Percentiles rank a stretch among this genome's conserved stretches.
Conservation (phyloP, 1,140 invertebrate species). For the Hydropsyche tenuis region DNA sequence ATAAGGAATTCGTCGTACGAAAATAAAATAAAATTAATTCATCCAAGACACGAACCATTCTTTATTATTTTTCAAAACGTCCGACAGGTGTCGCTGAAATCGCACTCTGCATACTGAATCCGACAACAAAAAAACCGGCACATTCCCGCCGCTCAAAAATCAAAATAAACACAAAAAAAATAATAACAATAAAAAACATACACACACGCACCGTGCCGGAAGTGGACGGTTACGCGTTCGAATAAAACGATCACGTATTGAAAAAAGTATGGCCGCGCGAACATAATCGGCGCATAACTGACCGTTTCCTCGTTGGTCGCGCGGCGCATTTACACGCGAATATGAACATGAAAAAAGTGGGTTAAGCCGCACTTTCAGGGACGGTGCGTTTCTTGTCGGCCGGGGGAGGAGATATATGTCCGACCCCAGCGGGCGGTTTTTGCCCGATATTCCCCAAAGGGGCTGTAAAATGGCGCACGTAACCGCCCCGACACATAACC, state of each 20-base stretch:
- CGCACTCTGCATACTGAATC: background rate
- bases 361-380: too few relatives aligned
- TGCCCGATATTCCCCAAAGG: background rate
- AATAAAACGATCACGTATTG: too few relatives aligned
- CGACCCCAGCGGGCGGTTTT: background rate
- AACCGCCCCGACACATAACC: background rate
- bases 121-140: too few relatives aligned
- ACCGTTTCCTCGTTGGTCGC: slow-evolving; percentile 12
- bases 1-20: too few relatives aligned
- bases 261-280: too few relatives aligned
- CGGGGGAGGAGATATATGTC: too few relatives aligned
- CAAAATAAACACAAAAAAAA: too few relatives aligned
- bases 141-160: too few relatives aligned
- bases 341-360: slow-evolving; percentile 2
- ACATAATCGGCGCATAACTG: background rate
- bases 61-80: background rate
- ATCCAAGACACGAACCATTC: background rate
- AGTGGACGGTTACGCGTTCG: slow-evolving; percentile 7
- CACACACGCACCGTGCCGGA: background rate
- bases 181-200: too few relatives aligned
- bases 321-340: background rate
- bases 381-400: too few relatives aligned
- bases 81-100: background rate
- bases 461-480: slow-evolving; percentile 10
- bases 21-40: background rate